Base-by-base conservation (phyloP, 2,888 invertebrate species). In the Nesidiocoris tenuis region DNA sequence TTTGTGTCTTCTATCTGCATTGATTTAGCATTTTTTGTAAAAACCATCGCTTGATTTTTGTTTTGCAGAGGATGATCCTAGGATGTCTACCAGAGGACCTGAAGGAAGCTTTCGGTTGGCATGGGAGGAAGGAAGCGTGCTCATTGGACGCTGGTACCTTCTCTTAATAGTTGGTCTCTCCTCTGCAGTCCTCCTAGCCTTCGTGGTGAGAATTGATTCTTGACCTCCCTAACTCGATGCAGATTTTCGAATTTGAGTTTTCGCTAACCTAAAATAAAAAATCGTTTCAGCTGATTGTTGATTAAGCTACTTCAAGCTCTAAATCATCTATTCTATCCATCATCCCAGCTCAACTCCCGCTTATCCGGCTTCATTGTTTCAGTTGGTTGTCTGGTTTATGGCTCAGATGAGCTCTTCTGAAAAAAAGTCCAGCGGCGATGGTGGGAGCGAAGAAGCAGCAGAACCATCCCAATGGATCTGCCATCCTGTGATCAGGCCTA, bases 321-420 rank as follows among this genome's bases (percentile, higher is more conserved):
- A n/a, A n/a, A n/a, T n/a, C n/a, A n/a, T n/a, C n/a, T n/a, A n/a
- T n/a, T n/a, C n/a, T n/a, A n/a, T n/a, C n/a, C n/a, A n/a, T n/a
- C n/a, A n/a, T n/a, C n/a, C n/a, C n/a, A n/a, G n/a, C n/a, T n/a
- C n/a, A n/a, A n/a, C n/a, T n/a, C n/a, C n/a, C n/a, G n/a, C n/a
- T n/a, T n/a, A n/a, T n/a, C n/a, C n/a, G n/a, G n/a, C n/a, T n/a
- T n/a, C n/a, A n/a, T 16, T 63, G 1, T 63, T 65, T 1, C 68
- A 81, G 81, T 77, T 81, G 61, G 74, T 81, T 65, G 74, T 80
- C 76, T 81, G 81, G 81, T 77, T 81, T 74, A 81, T 80, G 77
- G 81, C 79, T 76, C 81, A 81, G 77, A 81, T 81, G 80, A 78
- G 80, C 74, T 78, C 79, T 63, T 67, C 76, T 54, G 78, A 78